These are phyloP conservation scores for Griposia aprilina DNA, from an alignment of 2,888 invertebrate genomes.

Conservation along the genomic window DNA sequence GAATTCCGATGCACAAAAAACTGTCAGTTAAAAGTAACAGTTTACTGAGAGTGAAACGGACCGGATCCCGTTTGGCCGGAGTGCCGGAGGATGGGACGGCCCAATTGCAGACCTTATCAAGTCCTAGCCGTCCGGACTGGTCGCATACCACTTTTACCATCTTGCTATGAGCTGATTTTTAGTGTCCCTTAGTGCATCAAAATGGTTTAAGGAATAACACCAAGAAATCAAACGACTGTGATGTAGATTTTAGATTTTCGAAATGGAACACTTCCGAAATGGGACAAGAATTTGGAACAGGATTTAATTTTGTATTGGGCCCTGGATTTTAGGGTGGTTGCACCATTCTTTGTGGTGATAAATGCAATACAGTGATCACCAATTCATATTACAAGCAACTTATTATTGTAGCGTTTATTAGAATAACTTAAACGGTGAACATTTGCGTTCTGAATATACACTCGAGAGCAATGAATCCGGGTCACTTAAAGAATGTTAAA, in stretches of 20 bases:
- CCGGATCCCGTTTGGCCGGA: conserved; percentile 55
- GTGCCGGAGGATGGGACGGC: conserved; percentile 66
- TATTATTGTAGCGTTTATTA: not conserved
- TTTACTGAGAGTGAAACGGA: conserved; percentile 74
- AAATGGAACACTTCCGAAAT: no score
- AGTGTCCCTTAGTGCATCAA: not conserved
- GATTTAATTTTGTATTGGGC: no score
- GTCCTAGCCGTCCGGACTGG: conserved; percentile 70
- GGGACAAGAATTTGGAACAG: not conserved
- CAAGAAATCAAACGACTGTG: not conserved
- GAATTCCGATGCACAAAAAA: conserved; percentile 48
- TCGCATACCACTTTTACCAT: conserved; percentile 71
- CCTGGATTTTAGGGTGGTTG: not conserved
- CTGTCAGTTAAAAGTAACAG: conserved; percentile 66
- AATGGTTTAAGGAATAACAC: not conserved
- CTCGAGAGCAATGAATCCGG: no score
- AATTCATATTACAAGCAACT: not conserved
- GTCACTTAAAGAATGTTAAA: no score
- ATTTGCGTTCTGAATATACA: no score
- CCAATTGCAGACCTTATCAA: conserved; percentile 68
- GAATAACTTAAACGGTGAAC: not conserved
- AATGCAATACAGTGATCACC: not conserved
- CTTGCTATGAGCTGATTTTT: conserved; percentile 24
- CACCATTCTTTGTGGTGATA: not conserved
- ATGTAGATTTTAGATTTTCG: not conserved